Evolutionary conservation across 2,888 invertebrate genomes (phyloP).

Genomic region (Leptothorax acervorum): DNA sequence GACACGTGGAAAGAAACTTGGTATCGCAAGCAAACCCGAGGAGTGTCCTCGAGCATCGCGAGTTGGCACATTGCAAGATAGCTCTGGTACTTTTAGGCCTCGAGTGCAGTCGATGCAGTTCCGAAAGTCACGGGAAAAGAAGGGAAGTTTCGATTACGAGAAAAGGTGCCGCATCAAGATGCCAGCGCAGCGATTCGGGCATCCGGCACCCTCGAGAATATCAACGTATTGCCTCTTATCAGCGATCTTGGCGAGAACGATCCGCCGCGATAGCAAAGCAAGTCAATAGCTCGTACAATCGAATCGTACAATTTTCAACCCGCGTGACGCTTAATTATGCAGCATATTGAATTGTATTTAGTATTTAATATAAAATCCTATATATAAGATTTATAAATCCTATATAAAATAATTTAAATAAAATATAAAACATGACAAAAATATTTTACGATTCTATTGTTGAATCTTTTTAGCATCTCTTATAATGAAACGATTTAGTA

Average conservation of each 20-base stretch:
- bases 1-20: slow-evolving; percentile 19
- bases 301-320: not conserved
- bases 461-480: not conserved
- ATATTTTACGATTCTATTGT: not conserved
- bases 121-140: slow-evolving; percentile 48
- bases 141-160: slow-evolving; percentile 39
- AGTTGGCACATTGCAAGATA: slow-evolving; percentile 73
- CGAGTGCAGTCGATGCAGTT: slow-evolving; percentile 56
- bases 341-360: not conserved
- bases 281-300: not conserved
- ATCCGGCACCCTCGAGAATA: slow-evolving; percentile 9
- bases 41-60: slow-evolving; percentile 62
- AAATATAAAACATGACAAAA: not conserved
- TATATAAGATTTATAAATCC: not conserved
- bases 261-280: not conserved
- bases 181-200: slow-evolving; percentile 71
- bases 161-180: slow-evolving; percentile 52
- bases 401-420: not conserved
- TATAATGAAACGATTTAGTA: not conserved
- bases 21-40: slow-evolving; percentile 59
- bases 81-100: slow-evolving; percentile 70
- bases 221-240: slow-evolving; percentile 36
- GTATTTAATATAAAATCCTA: not conserved
- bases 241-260: slow-evolving; percentile 29
- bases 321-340: not conserved